Evolutionary conservation across 2,888 invertebrate species (phyloP), one percentile per base, ranked within the genome.

Genomic region (Acrobasis suavella): DNA sequence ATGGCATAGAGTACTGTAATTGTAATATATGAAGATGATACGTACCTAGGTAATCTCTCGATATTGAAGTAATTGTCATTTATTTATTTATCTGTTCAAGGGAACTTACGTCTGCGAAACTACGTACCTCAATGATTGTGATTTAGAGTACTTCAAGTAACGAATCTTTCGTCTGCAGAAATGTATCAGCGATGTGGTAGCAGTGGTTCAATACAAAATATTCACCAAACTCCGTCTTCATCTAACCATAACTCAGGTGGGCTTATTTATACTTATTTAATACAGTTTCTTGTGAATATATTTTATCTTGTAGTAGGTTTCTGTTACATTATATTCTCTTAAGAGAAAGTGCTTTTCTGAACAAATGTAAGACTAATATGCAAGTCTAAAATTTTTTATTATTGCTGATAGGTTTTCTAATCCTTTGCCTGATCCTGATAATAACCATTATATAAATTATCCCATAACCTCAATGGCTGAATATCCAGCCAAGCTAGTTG

Each of bases 231-330:
- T 10, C 95, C 96, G 54, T 96, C 95, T 42, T 96, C 96, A 17
- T 96, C 96, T 1, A 96, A 96, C 69, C 96, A 96, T 76, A 96
- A 96, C 81, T 95, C 96, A 79, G 96, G 96, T 95, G 85, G 80
- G 72, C n/a, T n/a, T n/a, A n/a, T 70, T 64, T 50, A 50, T 60
- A 42, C 62, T 66, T 49, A 38, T 5, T 14, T 14, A 10, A 1
- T 42, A 7, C 46, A 14, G 12, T 2, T 46, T 14, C 32, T 32
- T 0, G 0, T 32, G 7, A 5, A 32, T 32, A 8, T 32, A 32
- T 32, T 32, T 32, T 32, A 32, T 22, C 2, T 22, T 22, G 2
- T 22, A 22, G 22, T 22, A 22, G 2, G 2, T 22, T 3, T 22
- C 5, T 22, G 5, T 22, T 22, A 22, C 22, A 22, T 3, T 3